Evolutionary conservation across 2,113 vertebrate genomes (phyloP), one percentile per base, ranked within the genome.

Genomic region (Ceyx melanurus): DNA sequence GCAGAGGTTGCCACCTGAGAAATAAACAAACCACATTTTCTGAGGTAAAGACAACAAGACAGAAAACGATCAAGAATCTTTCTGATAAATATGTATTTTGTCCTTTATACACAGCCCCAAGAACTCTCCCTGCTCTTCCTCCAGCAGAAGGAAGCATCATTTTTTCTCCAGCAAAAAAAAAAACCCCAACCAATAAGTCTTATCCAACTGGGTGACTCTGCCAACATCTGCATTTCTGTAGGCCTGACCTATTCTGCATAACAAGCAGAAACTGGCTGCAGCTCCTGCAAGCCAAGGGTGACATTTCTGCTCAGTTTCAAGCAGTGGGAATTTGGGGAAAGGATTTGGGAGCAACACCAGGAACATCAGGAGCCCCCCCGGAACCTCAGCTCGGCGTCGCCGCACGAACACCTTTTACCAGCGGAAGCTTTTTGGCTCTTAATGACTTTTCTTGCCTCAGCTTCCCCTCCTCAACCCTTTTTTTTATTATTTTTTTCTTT

Each of bases 11-110:
- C 42, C 31, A 17, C 1, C 15, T 11, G 19, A 89, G 12, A 37
- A 92, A 42, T 1, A 19, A 2, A 42, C 1, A 19, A 2, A 18
- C 10, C 16, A 4, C 4, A 7, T 18, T 17, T 45, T 5, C 25
- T 54, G 12, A 46, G 1, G 3, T 10, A 21, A 22, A 3, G 28
- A n/a, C 0, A 14, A 50, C n/a, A 0, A 22, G 45, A 5, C 0
- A 1, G 5, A 37, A 29, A 57, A 37, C 3, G 2, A 53, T 7
- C 2, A 66, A 20, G 19, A 33, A 46, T 5, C 21, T 43, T 46
- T 35, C 31, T 20, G 22, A 45, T 5, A 43, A 66, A 31, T 5
- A 17, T 28, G 25, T 1, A 19, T 68, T 45, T 45, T 28, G 17
- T 33, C 23, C 43, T 64, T 51, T 6, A 15, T 3, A 20, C 14